phyloP scores from a whole-genome alignment of 2,888 invertebrate species.

The Apocheima hispidaria region DNA sequence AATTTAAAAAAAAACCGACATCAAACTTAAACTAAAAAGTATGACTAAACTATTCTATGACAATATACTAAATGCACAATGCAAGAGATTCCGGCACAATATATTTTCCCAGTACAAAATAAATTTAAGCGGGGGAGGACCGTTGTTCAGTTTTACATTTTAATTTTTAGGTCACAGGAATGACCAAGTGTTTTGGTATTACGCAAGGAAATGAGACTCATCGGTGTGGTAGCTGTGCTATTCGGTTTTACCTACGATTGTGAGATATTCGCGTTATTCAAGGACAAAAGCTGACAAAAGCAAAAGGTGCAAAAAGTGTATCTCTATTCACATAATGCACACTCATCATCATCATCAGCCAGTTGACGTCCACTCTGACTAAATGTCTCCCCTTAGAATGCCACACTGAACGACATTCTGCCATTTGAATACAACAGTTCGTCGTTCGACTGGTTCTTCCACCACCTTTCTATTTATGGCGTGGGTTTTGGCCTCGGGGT shows the following conservation, averaged over 20 bases:
- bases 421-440: too few relatives aligned
- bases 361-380: too few relatives aligned
- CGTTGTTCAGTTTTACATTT: conserved; percentile 51
- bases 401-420: too few relatives aligned
- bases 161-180: conserved; percentile 54
- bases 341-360: too few relatives aligned
- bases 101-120: conserved; percentile 3
- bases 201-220: conserved; percentile 3
- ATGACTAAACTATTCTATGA: too few relatives aligned
- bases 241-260: neutral
- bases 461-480: too few relatives aligned
- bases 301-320: too few relatives aligned
- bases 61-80: neutral
- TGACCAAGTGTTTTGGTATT: conserved; percentile 19
- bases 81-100: neutral
- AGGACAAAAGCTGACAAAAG: neutral
- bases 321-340: neutral
- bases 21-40: too few relatives aligned
- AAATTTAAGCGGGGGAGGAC: conserved; percentile 41
- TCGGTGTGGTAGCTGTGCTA: neutral
- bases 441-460: too few relatives aligned
- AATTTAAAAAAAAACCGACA: too few relatives aligned
- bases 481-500: too few relatives aligned
- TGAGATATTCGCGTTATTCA: neutral
- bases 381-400: too few relatives aligned